Conservation (phyloP, 2,888 invertebrate genomes). For the Eilema caniola region DNA sequence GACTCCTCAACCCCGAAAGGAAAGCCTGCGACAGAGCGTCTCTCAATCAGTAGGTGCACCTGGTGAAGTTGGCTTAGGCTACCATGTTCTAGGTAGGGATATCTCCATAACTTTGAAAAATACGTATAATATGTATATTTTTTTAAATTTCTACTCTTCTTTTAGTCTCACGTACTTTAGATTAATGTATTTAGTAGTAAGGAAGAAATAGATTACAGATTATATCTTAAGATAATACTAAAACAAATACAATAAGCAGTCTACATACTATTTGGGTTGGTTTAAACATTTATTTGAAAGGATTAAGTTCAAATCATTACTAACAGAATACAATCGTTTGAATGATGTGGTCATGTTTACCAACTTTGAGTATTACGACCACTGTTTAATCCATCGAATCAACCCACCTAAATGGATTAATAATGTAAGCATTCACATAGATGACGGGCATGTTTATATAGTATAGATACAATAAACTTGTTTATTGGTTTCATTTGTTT, state of each 20-base stretch:
- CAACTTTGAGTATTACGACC: neutral
- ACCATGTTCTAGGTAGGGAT: no score
- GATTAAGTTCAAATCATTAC: slow-evolving; percentile 3
- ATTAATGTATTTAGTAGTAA: no score
- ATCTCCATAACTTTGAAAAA: no score
- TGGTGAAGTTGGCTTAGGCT: no score
- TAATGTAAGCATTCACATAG: neutral
- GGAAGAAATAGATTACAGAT: no score
- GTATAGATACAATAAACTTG: neutral
- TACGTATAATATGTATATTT: no score
- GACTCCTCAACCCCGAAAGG: no score
- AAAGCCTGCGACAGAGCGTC: no score
- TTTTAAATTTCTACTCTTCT: no score
- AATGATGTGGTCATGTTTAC: neutral
- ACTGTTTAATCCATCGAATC: slow-evolving; percentile 6
- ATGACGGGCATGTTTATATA: neutral
- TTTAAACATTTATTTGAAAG: neutral
- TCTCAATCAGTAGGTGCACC: no score
- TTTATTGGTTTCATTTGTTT: neutral
- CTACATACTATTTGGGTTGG: neutral
- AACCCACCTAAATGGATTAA: slow-evolving; percentile 6
- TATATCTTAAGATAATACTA: no score
- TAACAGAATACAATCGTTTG: neutral
- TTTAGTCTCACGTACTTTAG: no score
- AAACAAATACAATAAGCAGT: neutral